Evolutionary conservation across 2,797 vertebrate species (phyloP).

Genomic region (Pseudochromis fuscus): DNA sequence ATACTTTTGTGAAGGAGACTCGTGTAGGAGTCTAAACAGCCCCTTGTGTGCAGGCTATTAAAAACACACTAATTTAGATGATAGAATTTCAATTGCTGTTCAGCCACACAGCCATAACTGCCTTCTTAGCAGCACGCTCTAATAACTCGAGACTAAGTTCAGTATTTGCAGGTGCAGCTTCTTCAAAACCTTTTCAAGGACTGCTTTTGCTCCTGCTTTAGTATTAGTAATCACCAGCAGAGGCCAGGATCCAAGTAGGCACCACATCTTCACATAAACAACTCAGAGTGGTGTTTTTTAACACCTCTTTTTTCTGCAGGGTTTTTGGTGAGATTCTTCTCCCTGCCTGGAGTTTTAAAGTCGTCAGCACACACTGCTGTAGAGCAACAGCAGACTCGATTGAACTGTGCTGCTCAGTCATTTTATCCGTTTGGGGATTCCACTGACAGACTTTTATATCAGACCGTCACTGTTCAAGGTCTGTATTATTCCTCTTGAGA

Average conservation of each 20-base stretch:
- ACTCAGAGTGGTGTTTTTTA: constrained; percentile 8
- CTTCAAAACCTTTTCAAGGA: not conserved
- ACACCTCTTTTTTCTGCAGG: constrained; percentile 4
- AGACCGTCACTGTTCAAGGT: constrained; percentile 10
- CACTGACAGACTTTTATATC: constrained; percentile 6
- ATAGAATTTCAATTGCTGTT: not conserved
- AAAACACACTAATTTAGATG: no score
- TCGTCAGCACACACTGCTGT: not conserved
- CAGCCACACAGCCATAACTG: not conserved
- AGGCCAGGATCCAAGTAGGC: not conserved
- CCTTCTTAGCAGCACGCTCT: no score
- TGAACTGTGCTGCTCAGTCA: constrained; percentile 13
- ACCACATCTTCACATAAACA: constrained; percentile 9
- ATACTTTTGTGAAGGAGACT: no score
- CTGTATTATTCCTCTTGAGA: constrained; percentile 15
- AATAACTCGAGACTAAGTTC: no score
- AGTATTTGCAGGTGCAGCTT: not conserved
- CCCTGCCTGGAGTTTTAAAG: constrained; percentile 8
- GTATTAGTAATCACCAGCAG: not conserved
- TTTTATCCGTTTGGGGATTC: constrained; percentile 31
- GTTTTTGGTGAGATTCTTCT: constrained; percentile 2
- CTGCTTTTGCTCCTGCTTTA: not conserved
- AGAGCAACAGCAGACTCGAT: constrained; percentile 6
- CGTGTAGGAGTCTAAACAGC: not conserved
- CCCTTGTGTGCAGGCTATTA: not conserved